These are phyloP conservation scores for Nipponia nippon DNA, from an alignment of 2,113 vertebrate genomes.

Conservation along the genomic window DNA sequence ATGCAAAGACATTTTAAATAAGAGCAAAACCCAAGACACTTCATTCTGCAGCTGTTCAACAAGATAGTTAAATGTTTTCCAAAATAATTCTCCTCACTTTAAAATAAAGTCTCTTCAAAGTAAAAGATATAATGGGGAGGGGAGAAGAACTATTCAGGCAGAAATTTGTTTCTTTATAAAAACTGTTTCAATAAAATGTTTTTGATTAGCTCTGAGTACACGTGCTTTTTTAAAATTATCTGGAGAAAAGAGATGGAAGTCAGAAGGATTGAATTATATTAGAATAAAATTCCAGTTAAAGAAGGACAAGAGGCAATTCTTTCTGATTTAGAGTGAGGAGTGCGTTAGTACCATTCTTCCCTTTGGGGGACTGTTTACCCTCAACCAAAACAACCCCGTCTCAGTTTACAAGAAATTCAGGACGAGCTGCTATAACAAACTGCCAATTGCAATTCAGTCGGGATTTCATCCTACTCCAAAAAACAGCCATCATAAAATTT, in stretches of 20 bases:
- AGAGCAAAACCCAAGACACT: slow-evolving; percentile 8
- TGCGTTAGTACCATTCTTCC: background rate
- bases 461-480: slow-evolving; percentile 25
- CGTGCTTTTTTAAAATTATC: background rate
- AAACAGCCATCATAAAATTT: slow-evolving; percentile 36
- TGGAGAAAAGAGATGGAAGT: background rate
- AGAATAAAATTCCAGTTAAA: slow-evolving; percentile 13
- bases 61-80: background rate
- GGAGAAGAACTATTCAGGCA: background rate
- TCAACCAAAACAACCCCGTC: slow-evolving; percentile 12
- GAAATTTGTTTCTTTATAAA: background rate
- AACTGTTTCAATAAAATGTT: background rate
- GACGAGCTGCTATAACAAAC: background rate
- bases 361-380: slow-evolving; percentile 31
- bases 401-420: slow-evolving; percentile 35
- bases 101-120: background rate
- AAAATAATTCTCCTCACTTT: background rate
- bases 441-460: slow-evolving; percentile 10
- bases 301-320: background rate
- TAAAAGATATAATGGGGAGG: background rate
- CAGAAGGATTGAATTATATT: background rate
- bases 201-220: background rate
- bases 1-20: background rate
- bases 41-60: background rate
- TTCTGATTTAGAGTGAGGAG: slow-evolving; percentile 1